Evolutionary conservation across 2,113 vertebrate genomes (phyloP).

Genomic region (Meriones unguiculatus): DNA sequence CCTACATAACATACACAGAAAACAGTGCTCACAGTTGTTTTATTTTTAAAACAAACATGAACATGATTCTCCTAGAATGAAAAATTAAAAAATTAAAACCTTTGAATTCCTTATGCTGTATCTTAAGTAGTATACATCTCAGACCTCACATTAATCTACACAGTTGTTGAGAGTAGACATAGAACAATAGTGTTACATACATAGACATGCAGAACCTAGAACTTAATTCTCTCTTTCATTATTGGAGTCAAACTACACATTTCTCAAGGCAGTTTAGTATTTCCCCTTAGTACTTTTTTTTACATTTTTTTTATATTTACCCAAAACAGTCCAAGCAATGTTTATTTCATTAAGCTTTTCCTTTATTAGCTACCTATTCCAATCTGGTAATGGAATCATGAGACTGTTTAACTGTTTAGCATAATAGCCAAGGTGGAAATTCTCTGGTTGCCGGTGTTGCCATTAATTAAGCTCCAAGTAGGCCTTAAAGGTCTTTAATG

Average conservation of each 20-base stretch:
- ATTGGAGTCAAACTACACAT: background rate
- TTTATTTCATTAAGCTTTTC: background rate
- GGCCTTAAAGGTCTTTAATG: background rate
- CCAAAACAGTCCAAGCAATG: background rate
- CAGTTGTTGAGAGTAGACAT: background rate
- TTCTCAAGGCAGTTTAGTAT: background rate
- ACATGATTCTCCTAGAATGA: background rate
- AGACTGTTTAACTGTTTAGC: background rate
- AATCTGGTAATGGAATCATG: background rate
- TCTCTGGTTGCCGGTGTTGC: background rate
- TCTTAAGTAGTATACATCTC: background rate
- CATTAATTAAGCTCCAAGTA: conserved; percentile 42
- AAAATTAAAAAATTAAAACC: background rate
- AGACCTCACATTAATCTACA: background rate
- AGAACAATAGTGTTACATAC: background rate
- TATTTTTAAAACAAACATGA: background rate
- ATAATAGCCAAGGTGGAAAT: background rate
- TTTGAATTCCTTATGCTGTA: background rate
- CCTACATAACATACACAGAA: background rate
- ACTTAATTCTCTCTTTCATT: conserved; percentile 7
- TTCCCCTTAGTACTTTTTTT: conserved; percentile 7
- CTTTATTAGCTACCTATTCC: background rate
- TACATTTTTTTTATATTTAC: background rate
- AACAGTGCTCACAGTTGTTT: background rate
- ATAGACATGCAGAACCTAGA: background rate